Evolutionary conservation across 2,113 vertebrate species (phyloP).

Genomic region (Pseudorectes ferrugineus): DNA sequence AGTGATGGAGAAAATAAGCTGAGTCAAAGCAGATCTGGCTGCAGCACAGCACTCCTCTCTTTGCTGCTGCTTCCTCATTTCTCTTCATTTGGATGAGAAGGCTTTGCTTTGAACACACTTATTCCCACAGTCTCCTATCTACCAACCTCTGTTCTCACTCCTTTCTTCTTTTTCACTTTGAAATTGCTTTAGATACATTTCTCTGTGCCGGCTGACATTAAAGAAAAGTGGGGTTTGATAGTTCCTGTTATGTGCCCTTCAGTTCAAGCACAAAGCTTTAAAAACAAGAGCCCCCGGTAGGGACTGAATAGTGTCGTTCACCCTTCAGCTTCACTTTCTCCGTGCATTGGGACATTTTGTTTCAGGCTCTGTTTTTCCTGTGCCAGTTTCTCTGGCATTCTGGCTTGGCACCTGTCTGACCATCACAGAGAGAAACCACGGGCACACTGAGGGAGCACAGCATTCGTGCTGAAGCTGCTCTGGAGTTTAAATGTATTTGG

Average conservation of each 20-base stretch:
- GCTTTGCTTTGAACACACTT: conserved; percentile 48
- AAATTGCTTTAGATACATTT: conserved; percentile 42
- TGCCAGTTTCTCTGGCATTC: neutral
- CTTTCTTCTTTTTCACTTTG: conserved; percentile 61
- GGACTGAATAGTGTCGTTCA: neutral
- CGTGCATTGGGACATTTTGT: neutral
- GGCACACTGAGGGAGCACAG: neutral
- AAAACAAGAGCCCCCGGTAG: neutral
- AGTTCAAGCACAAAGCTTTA: conserved; percentile 28
- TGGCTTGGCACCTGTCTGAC: neutral
- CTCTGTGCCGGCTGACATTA: neutral
- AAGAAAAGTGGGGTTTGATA: neutral
- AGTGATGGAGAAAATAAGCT: conserved; percentile 48
- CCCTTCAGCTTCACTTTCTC: neutral
- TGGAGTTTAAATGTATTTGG: neutral
- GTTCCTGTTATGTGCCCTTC: neutral
- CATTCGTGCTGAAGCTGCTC: neutral
- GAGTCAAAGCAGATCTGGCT: conserved; percentile 47
- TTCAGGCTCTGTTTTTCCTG: neutral
- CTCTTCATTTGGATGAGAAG: conserved; percentile 62
- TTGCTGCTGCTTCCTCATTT: conserved; percentile 40
- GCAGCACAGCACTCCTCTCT: neutral
- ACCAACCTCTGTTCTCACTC: conserved; percentile 45
- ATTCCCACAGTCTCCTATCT: conserved; percentile 50
- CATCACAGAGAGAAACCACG: neutral